Conservation (phyloP, 2,113 vertebrate species). For the Danionella cerebrum region DNA sequence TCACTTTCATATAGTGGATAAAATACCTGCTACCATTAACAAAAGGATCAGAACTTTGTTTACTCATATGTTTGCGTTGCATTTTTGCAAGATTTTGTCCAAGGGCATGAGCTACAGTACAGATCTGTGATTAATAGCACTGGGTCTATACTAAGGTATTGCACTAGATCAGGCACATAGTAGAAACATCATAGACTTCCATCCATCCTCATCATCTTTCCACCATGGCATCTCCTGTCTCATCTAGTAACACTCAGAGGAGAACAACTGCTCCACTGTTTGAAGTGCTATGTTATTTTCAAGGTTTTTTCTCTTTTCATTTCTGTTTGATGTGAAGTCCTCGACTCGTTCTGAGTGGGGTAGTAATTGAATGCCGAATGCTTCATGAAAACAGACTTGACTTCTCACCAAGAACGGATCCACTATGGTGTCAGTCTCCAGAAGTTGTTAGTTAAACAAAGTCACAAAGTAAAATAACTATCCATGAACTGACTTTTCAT, state of each 20-base stretch:
- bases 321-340: conserved; percentile 17
- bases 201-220: neutral
- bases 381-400: conserved; percentile 1
- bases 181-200: neutral
- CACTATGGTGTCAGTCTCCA: neutral
- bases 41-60: no score
- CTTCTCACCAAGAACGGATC: neutral
- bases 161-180: neutral
- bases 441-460: neutral
- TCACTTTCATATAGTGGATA: no score
- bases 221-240: neutral
- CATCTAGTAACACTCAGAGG: neutral
- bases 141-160: neutral
- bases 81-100: no score
- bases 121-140: no score
- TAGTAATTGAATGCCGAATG: conserved; percentile 7
- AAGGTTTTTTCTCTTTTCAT: neutral
- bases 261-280: conserved; percentile 5
- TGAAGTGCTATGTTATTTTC: conserved; percentile 14
- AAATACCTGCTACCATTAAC: no score
- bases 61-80: no score
- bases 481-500: no score
- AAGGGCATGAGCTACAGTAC: no score
- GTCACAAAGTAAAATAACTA: neutral
- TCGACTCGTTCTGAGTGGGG: neutral